Conservation (phyloP, 2,113 vertebrate genomes). For the Scatophagus argus region DNA sequence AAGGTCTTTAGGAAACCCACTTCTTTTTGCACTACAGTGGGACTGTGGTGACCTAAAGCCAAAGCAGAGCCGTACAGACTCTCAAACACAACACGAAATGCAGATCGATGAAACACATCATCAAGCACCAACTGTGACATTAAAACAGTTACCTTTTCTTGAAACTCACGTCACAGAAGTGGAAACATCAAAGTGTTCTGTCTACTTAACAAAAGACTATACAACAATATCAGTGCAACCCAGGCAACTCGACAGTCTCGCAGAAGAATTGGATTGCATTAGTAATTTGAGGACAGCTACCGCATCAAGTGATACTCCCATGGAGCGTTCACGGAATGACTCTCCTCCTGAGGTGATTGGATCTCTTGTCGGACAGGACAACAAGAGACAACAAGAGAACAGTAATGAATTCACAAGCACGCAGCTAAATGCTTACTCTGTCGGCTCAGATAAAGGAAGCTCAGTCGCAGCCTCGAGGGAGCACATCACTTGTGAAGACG, state of each 20-base stretch:
- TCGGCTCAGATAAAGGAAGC: conserved; percentile 39
- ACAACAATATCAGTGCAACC: conserved; percentile 1
- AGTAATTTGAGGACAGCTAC: conserved; percentile 2
- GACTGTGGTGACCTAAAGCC: conserved; percentile 7
- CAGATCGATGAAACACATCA: background rate
- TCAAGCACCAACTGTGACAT: conserved; percentile 30
- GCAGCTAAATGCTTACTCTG: conserved; percentile 23
- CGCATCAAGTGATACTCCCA: background rate
- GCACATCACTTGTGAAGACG: background rate
- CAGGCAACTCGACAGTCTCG: background rate
- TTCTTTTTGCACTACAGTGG: background rate
- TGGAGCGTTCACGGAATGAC: background rate
- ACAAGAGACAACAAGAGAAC: conserved; percentile 15
- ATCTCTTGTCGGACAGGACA: background rate
- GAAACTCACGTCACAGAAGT: conserved; percentile 25
- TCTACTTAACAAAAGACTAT: conserved; percentile 1
- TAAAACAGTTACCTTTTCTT: conserved; percentile 46
- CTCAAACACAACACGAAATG: background rate
- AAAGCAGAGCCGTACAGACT: conserved; percentile 21
- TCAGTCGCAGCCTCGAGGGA: conserved; percentile 26
- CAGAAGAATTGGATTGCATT: background rate
- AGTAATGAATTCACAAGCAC: background rate
- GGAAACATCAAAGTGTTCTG: conserved; percentile 11
- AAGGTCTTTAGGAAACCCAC: background rate
- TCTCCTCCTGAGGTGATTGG: background rate